Evolutionary conservation across 2,113 vertebrate species (phyloP), one percentile per base, ranked within the genome.

Genomic region (Anguilla rostrata): DNA sequence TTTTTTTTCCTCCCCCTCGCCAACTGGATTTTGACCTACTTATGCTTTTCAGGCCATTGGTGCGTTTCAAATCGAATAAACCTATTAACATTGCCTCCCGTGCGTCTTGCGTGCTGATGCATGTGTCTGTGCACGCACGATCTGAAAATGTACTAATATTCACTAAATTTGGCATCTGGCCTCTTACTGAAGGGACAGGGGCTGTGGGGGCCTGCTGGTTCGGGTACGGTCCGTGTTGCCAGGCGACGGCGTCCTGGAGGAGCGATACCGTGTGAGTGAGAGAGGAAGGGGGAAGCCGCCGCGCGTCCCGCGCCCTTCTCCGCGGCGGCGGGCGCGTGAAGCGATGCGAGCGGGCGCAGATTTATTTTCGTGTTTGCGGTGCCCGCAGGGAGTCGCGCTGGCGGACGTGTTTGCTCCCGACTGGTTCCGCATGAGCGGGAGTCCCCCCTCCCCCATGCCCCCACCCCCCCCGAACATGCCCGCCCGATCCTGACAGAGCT

Each of bases 41-140:
- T 81, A 41, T 81, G 80, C 80, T 81, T 46, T 26, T 81, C 80
- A 81, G n/a, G 26, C 80, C 80, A 81, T 40, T 41, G 80, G 46
- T 81, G 80, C 39, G 18, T 81, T 81, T 14, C 29, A 43, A 81
- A 81, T 46, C 11, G 5, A 81, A 81, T 81, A 46, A 81, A 81
- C 80, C 80, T 81, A 41, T 81, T 81, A 75, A 34, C 26, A 75
- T 75, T 34, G 34, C n/a, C 34, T n/a, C 20, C 71, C n/a, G 11
- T 75, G 22, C 26, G 11, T 34, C 71, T 11, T 75, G 71, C 2
- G 71, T 34, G n/a, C 71, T 22, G 60, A 75, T 75, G 6, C 9
- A 12, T 34, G 2, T 34, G n/a, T 75, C n/a, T 14, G 34, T 34
- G 26, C 26, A 34, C 9, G 60, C 60, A 63, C 20, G 60, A n/a